Percentiles rank a stretch among this genome's conserved stretches.
Conservation (phyloP, 2,113 vertebrate genomes). For the Holacanthus passer region DNA sequence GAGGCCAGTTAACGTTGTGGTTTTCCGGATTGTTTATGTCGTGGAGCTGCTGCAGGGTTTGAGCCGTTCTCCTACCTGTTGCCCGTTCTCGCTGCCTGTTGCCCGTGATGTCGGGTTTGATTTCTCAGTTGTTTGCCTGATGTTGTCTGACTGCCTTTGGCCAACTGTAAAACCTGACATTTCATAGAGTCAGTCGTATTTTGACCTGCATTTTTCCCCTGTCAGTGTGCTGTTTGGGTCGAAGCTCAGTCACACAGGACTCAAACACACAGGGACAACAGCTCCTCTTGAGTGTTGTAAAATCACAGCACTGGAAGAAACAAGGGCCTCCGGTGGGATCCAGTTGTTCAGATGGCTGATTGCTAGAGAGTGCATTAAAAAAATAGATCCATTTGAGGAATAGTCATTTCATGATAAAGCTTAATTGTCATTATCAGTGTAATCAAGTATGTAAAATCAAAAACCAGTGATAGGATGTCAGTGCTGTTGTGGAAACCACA, state of each 20-base stretch:
- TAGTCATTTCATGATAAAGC: not conserved
- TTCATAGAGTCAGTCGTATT: not conserved
- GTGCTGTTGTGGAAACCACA: no score
- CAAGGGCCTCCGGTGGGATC: not conserved
- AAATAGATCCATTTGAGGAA: not conserved
- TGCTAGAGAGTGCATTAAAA: not conserved
- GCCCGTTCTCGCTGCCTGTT: slow-evolving; percentile 10
- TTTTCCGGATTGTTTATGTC: slow-evolving; percentile 43
- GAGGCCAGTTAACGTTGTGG: slow-evolving; percentile 30
- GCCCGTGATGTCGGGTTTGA: not conserved
- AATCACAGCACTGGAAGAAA: not conserved
- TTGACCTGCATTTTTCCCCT: not conserved
- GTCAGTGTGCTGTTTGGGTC: not conserved
- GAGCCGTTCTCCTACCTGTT: slow-evolving; percentile 15
- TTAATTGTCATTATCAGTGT: no score
- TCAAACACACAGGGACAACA: not conserved
- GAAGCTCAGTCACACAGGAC: not conserved
- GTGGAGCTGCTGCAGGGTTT: not conserved
- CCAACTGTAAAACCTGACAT: not conserved
- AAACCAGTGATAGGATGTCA: not conserved
- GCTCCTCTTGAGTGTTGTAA: not conserved
- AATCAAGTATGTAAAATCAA: not conserved
- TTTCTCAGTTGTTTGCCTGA: not conserved
- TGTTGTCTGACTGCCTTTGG: not conserved
- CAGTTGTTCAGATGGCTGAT: not conserved